phyloP scores from a whole-genome alignment of 2,888 invertebrate genomes.

The Theretra japonica region DNA sequence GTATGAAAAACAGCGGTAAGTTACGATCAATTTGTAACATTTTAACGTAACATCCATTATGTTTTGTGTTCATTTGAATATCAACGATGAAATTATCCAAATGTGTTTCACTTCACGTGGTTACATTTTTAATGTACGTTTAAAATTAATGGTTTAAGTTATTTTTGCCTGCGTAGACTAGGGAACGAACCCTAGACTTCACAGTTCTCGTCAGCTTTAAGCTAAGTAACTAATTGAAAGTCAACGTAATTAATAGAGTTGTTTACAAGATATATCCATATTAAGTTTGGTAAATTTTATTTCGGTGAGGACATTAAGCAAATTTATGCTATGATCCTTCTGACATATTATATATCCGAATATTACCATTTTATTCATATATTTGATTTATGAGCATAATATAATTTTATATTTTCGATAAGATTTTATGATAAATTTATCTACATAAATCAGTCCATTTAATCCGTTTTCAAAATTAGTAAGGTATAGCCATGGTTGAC shows the following conservation, averaged over 20 bases:
- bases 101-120: background rate
- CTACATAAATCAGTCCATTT: background rate
- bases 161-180: background rate
- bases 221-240: no score
- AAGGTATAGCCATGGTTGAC: no score
- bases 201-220: no score
- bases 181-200: no score
- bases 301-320: background rate
- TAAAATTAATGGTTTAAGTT: background rate
- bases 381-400: slow-evolving; percentile 10
- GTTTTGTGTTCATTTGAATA: slow-evolving; percentile 23
- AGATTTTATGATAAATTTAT: background rate
- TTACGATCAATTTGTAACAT: slow-evolving; percentile 25
- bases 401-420: background rate
- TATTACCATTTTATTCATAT: background rate
- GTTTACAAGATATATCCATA: background rate
- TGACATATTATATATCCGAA: slow-evolving; percentile 3
- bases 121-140: background rate
- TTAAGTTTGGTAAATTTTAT: background rate
- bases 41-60: slow-evolving; percentile 20
- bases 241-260: no score
- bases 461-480: background rate
- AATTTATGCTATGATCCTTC: slow-evolving; percentile 15
- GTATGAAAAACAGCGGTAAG: slow-evolving; percentile 10
- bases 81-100: slow-evolving; percentile 16